Evolutionary conservation across 2,888 invertebrate species (phyloP).

Genomic region (Apoderus coryli): DNA sequence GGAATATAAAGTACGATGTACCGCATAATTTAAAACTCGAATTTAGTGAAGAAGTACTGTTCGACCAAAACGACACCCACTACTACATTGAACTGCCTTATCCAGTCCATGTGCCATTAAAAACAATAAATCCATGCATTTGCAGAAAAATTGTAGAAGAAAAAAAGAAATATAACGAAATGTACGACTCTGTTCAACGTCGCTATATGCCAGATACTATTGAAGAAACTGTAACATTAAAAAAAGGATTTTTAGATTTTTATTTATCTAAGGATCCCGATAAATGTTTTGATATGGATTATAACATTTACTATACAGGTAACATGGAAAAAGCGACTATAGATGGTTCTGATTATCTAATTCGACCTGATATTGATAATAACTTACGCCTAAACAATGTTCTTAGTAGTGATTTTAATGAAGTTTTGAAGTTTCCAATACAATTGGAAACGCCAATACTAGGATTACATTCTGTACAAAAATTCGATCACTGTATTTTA

Average conservation of each 20-base stretch:
- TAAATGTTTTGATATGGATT: slow-evolving; percentile 15
- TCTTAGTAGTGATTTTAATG: slow-evolving; percentile 1
- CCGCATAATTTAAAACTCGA: slow-evolving; percentile 17
- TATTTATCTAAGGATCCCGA: slow-evolving; percentile 16
- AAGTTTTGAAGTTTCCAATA: slow-evolving; percentile 8
- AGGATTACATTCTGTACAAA: slow-evolving; percentile 11
- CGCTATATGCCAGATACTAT: slow-evolving; percentile 13
- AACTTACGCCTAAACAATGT: slow-evolving; percentile 14
- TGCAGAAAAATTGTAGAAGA: slow-evolving; percentile 11
- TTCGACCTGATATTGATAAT: slow-evolving; percentile 15
- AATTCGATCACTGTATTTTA: slow-evolving; percentile 11
- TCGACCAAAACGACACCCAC: slow-evolving; percentile 15
- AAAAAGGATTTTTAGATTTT: slow-evolving; percentile 16
- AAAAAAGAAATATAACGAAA: slow-evolving; percentile 13
- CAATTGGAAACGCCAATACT: slow-evolving; percentile 11
- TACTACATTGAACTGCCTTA: slow-evolving; percentile 16
- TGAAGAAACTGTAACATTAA: slow-evolving; percentile 15
- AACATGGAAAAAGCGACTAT: slow-evolving; percentile 17
- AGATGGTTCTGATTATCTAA: slow-evolving; percentile 15
- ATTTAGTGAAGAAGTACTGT: slow-evolving; percentile 16
- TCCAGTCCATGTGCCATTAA: slow-evolving; percentile 15
- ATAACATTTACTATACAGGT: slow-evolving; percentile 18
- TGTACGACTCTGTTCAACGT: slow-evolving; percentile 9
- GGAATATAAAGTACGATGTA: no score
- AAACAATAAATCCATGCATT: no score